phyloP scores from a whole-genome alignment of 2,888 invertebrate genomes.

The Pachycephus smyrnensis region DNA sequence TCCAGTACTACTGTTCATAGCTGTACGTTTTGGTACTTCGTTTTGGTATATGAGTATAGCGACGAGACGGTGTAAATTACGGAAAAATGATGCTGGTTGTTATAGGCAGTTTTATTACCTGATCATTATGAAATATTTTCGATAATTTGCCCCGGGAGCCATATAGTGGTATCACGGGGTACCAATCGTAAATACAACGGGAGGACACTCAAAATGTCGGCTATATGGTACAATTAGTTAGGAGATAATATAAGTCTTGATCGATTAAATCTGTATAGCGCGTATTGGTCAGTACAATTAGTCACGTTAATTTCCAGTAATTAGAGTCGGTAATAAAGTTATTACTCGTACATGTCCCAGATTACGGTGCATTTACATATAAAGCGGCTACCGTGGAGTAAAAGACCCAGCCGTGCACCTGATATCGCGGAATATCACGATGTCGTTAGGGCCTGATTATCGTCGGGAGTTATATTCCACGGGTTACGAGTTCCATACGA shows the following conservation, averaged over 20 bases:
- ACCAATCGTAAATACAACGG: not conserved
- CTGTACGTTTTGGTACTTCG: not conserved
- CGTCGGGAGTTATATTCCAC: not conserved
- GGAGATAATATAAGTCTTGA: constrained; percentile 7
- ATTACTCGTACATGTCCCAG: constrained; percentile 55
- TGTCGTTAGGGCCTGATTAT: not conserved
- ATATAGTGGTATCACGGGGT: too few relatives aligned
- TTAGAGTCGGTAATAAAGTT: constrained; percentile 58
- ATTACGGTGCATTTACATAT: constrained; percentile 57
- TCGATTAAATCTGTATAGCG: constrained; percentile 54
- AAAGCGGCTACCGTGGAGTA: constrained; percentile 45
- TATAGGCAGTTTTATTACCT: not conserved
- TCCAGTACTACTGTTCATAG: not conserved
- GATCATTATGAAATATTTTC: not conserved
- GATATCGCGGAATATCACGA: not conserved
- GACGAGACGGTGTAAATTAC: not conserved
- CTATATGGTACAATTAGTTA: not conserved
- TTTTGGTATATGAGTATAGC: not conserved
- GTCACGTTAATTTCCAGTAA: constrained; percentile 55
- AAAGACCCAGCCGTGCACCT: not conserved
- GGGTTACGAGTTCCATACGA: not conserved
- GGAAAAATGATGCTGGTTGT: not conserved
- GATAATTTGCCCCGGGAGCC: not conserved
- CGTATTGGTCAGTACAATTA: constrained; percentile 41
- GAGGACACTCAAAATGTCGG: not conserved